Conservation (phyloP, 2,797 vertebrate species). For the Podargus strigoides region DNA sequence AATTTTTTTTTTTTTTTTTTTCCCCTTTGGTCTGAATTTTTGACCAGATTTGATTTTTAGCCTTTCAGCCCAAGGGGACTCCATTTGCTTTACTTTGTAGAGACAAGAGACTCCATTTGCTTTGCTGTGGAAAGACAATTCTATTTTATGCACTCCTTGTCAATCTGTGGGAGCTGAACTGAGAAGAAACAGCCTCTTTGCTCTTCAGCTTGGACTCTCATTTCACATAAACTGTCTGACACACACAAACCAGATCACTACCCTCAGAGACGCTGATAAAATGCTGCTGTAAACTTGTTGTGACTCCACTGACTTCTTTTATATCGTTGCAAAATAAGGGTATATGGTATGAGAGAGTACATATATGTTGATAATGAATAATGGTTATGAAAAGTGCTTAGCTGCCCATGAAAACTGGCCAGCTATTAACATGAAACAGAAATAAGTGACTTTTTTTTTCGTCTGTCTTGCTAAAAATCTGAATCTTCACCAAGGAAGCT, state of each 20-base stretch:
- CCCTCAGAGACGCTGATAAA: not conserved
- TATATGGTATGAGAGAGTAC: not conserved
- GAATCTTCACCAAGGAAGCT: not conserved
- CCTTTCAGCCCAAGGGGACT: not conserved
- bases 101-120: not conserved
- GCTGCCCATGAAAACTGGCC: not conserved
- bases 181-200: not conserved
- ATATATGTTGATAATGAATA: not conserved
- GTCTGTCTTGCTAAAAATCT: not conserved
- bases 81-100: not conserved
- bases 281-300: not conserved
- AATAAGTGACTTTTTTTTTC: not conserved
- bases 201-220: not conserved
- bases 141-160: not conserved
- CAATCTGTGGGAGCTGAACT: not conserved
- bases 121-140: not conserved
- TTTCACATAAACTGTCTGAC: not conserved
- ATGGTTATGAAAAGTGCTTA: not conserved
- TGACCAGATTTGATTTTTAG: not conserved
- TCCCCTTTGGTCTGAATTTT: not conserved
- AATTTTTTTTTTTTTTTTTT: not conserved
- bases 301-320: not conserved
- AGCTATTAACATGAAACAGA: not conserved
- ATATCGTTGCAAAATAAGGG: not conserved
- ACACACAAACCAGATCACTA: not conserved